phyloP scores from a whole-genome alignment of 2,888 invertebrate genomes.

The Andricus quercusramuli region DNA sequence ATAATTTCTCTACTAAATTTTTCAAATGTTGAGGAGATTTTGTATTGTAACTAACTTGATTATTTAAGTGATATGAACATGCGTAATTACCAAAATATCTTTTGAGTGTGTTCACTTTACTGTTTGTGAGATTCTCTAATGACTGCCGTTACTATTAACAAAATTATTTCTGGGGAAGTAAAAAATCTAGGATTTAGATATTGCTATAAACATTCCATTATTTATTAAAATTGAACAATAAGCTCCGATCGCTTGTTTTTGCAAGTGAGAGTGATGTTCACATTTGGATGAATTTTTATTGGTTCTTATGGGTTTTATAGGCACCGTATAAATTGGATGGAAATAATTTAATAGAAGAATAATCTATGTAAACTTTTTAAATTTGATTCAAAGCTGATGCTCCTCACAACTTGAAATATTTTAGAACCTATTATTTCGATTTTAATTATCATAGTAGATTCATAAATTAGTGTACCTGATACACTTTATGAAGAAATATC shows the following conservation, averaged over 20 bases:
- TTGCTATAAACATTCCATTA: conserved; percentile 12
- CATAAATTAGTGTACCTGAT: not conserved
- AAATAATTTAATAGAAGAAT: not conserved
- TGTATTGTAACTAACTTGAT: not conserved
- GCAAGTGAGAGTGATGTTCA: conserved; percentile 24
- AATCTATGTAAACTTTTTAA: not conserved
- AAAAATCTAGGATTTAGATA: not conserved
- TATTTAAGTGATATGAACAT: not conserved
- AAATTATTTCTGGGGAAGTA: not conserved
- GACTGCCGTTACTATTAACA: not conserved
- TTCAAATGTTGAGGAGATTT: not conserved
- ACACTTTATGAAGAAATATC: conserved; percentile 17
- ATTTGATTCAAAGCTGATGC: not conserved
- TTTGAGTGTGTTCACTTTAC: not conserved
- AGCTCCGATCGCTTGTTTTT: conserved; percentile 18
- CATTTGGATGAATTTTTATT: not conserved
- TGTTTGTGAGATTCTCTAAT: not conserved
- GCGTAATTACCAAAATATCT: not conserved
- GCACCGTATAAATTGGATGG: not conserved
- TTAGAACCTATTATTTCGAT: not conserved
- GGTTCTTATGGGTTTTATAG: not conserved
- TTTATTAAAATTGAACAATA: not conserved
- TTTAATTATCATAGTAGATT: conserved; percentile 1
- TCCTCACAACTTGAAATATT: not conserved
- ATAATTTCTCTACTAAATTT: not conserved